Conservation (phyloP, 1,140 invertebrate genomes). For the Pinna nobilis region DNA sequence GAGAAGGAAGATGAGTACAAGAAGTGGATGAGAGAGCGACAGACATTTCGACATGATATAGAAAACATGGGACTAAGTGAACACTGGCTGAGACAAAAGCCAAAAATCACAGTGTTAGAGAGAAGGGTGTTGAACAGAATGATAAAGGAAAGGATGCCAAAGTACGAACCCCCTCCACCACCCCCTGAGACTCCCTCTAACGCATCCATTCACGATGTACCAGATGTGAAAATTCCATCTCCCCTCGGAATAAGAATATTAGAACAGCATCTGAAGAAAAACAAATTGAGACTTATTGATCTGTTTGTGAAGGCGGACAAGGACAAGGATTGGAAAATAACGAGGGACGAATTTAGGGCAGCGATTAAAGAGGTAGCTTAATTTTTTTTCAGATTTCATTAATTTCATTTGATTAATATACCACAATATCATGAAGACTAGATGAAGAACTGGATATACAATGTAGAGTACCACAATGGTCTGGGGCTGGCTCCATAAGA, state of each 20-base stretch:
- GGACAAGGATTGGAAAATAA: slow-evolving; percentile 69
- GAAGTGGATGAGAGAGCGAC: slow-evolving; percentile 65
- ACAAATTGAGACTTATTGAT: slow-evolving; percentile 68
- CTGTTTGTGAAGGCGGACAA: slow-evolving; percentile 67
- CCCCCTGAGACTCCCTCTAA: slow-evolving; percentile 35
- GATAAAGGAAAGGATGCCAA: slow-evolving; percentile 32
- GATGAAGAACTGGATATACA: no score
- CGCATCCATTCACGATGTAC: slow-evolving; percentile 39
- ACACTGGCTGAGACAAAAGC: slow-evolving; percentile 63
- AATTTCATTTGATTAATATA: neutral
- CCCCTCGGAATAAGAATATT: slow-evolving; percentile 64
- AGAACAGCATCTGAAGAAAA: slow-evolving; percentile 61
- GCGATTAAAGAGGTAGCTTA: slow-evolving; percentile 60
- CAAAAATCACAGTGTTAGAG: slow-evolving; percentile 65
- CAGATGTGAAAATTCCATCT: slow-evolving; percentile 58
- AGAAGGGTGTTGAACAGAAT: slow-evolving; percentile 51
- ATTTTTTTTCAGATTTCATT: neutral
- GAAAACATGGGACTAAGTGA: slow-evolving; percentile 67
- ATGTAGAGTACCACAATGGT: no score
- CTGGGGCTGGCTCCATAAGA: no score
- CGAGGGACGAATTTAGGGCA: slow-evolving; percentile 64
- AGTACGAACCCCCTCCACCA: slow-evolving; percentile 13
- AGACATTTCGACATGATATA: slow-evolving; percentile 63
- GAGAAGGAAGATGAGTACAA: slow-evolving; percentile 60
- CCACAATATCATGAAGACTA: no score